Base-by-base conservation (phyloP, 2,113 vertebrate species). In the Plectropomus leopardus region DNA sequence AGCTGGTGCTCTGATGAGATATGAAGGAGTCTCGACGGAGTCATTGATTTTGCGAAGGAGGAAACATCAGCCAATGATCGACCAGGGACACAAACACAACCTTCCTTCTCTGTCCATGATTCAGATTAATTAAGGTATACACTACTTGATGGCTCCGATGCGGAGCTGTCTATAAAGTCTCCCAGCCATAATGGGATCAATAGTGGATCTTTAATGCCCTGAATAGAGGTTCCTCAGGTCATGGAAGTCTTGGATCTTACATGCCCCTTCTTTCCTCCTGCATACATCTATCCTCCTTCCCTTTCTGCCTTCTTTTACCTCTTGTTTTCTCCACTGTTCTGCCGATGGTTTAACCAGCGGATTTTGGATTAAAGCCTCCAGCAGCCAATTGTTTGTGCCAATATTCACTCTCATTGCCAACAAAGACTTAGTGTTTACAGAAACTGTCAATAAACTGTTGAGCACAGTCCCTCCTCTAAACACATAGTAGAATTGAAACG, bases 51-150 rank as follows among this genome's bases (percentile, higher is more conserved):
- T 28, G 54, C 13, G 45, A 50, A 70, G 40, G 32, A 47, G 73
- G 53, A 83, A 74, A 78, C 59, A 48, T 57, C 42, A 32, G 55
- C 59, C 76, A 48, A 16, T 63, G 44, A 81, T 59, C 21, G 58
- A 70, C 28, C 36, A 40, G 34, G 57, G 76, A 65, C 72, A 60
- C 70, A 85, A 73, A 77, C 23, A 24, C 34, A 42, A 54, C 28
- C n/a, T 76, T 70, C 40, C 8, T 21, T 78, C 5, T 69, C 50
- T 67, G 72, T 64, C 75, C 14, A 10, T 53, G 42, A 59, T 68
- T 79, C n/a, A 51, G 48, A 86, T 88, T 86, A 88, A 92, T 92
- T 80, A 85, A 86, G 83, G 50, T 72, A 21, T 88, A 76, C 53
- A 67, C 16, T 80, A 86, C 66, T 66, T 65, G 68, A 80, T 47